Conservation (phyloP, 2,888 invertebrate species). For the Shargacucullia verbasci region DNA sequence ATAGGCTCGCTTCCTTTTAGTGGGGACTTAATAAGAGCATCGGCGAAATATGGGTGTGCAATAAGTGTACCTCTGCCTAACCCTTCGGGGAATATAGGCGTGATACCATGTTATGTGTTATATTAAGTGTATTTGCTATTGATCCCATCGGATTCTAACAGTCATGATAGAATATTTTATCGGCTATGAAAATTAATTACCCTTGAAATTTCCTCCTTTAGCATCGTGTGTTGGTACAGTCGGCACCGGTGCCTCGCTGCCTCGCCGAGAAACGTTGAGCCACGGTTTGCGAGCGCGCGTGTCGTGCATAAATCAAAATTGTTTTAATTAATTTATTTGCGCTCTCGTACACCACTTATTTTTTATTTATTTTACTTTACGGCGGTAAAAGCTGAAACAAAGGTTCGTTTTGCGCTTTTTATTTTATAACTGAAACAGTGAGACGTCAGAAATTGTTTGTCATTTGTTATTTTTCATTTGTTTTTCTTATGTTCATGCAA, state of each 20-base stretch:
- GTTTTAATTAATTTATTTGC: slow-evolving; percentile 41
- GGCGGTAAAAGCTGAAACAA: slow-evolving; percentile 16
- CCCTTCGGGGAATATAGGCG: no score
- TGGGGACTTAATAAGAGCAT: no score
- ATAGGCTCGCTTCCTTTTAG: no score
- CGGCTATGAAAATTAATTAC: no score
- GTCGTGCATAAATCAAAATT: slow-evolving; percentile 40
- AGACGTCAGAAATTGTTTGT: slow-evolving; percentile 9
- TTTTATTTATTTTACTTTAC: slow-evolving; percentile 22
- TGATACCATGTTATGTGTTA: no score
- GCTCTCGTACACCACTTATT: slow-evolving; percentile 21
- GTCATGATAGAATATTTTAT: no score
- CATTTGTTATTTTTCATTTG: neutral
- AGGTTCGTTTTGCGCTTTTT: slow-evolving; percentile 5
- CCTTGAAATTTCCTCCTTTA: slow-evolving; percentile 47
- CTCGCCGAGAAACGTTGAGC: slow-evolving; percentile 1
- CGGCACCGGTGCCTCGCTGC: neutral
- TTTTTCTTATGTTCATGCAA: no score
- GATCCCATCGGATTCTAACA: no score
- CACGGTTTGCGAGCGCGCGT: slow-evolving; percentile 10
- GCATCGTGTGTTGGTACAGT: slow-evolving; percentile 10
- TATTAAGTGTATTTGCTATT: no score
- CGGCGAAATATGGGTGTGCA: no score
- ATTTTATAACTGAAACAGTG: slow-evolving; percentile 19
- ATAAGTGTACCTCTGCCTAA: no score